A percentile compares a stretch with the other conserved stretches of the same genome.
Conservation (phyloP, 1,140 invertebrate species). For the Drosophila bocqueti region DNA sequence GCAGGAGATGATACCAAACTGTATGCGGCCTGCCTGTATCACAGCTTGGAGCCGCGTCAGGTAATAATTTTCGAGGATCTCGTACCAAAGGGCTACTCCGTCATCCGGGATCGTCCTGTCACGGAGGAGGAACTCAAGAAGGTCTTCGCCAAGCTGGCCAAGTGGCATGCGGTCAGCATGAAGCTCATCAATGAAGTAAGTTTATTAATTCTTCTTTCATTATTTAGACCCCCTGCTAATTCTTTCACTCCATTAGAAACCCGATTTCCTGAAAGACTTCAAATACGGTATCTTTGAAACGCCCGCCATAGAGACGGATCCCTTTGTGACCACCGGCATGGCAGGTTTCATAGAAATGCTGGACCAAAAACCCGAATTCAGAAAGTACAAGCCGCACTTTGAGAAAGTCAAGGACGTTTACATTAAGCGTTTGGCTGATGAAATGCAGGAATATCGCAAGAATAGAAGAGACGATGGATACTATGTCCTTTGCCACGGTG, state of each 20-base stretch:
- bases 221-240: neutral
- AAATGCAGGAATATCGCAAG: conserved; percentile 48
- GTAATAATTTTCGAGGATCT: conserved; percentile 69
- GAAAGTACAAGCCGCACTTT: conserved; percentile 53
- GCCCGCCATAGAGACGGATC: conserved; percentile 22
- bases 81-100: conserved; percentile 43
- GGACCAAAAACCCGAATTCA: conserved; percentile 38
- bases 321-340: conserved; percentile 38
- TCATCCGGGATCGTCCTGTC: conserved; percentile 40
- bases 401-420: conserved; percentile 29
- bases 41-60: conserved; percentile 46
- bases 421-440: neutral
- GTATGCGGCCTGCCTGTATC: conserved; percentile 46
- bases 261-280: conserved; percentile 40
- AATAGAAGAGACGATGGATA: conserved; percentile 14
- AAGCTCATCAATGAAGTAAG: conserved; percentile 47
- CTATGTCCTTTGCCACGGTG: conserved; percentile 65
- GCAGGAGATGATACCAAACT: conserved; percentile 51
- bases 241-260: neutral
- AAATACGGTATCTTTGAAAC: conserved; percentile 22
- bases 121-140: conserved; percentile 41
- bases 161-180: conserved; percentile 64
- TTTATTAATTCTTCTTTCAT: neutral
- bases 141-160: conserved; percentile 49
- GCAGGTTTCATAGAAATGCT: conserved; percentile 46